Percentiles rank a stretch among this genome's conserved stretches.
These are phyloP conservation scores for Eurosta solidaginis DNA, from an alignment of 1,140 invertebrate species.

Conservation along the genomic window DNA sequence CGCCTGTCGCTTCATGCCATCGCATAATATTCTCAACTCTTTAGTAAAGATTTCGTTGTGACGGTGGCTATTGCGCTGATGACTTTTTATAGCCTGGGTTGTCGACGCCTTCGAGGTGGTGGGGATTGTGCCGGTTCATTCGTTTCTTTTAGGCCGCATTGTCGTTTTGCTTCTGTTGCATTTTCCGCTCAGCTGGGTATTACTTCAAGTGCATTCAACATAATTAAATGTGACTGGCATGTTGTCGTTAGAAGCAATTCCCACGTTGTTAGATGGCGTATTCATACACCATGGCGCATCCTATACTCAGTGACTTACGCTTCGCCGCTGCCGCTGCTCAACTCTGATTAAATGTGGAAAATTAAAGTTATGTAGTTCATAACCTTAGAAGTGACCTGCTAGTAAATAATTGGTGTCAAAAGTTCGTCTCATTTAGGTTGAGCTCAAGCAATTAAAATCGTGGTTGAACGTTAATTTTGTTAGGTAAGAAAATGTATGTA, in stretches of 20 bases:
- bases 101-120: background rate
- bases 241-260: conserved; percentile 25
- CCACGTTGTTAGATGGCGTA: background rate
- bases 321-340: background rate
- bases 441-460: conserved; percentile 19
- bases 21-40: conserved; percentile 6
- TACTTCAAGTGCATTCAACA: conserved; percentile 25
- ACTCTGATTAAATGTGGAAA: conserved; percentile 18
- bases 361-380: conserved; percentile 25
- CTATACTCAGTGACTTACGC: background rate
- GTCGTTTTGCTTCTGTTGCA: background rate
- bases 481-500: background rate
- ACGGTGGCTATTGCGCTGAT: too few relatives aligned
- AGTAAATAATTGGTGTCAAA: conserved; percentile 24
- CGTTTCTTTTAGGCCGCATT: background rate
- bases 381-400: conserved; percentile 25
- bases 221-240: conserved; percentile 28
- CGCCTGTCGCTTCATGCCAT: background rate
- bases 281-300: background rate
- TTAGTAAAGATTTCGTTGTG: background rate
- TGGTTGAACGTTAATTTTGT: conserved; percentile 13
- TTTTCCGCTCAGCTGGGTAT: background rate
- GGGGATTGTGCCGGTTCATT: background rate
- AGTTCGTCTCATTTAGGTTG: conserved; percentile 27
- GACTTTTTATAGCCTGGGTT: too few relatives aligned